phyloP scores from a whole-genome alignment of 2,888 invertebrate species.

The Drosophila leonis region DNA sequence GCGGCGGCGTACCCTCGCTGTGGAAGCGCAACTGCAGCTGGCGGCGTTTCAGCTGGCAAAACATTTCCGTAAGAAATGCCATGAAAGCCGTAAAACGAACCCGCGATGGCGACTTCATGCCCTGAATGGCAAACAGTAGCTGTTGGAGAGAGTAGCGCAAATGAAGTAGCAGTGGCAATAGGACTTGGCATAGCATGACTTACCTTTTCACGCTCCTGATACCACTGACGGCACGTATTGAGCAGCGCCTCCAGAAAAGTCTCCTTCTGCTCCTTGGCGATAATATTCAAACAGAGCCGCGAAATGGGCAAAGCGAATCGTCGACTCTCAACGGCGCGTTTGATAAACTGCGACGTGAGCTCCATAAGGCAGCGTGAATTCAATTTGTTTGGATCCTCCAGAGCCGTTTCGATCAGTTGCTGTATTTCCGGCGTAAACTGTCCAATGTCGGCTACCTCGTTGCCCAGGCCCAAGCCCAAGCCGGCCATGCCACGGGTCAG shows the following conservation, averaged over 20 bases:
- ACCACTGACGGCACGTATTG: slow-evolving; percentile 96
- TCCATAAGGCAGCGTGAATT: slow-evolving; percentile 92
- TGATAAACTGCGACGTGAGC: slow-evolving; percentile 92
- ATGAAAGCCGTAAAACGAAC: slow-evolving; percentile 93
- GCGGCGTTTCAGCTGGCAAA: slow-evolving; percentile 92
- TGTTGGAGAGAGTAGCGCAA: slow-evolving; percentile 25
- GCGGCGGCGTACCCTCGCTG: slow-evolving; percentile 88
- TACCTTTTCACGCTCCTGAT: slow-evolving; percentile 92
- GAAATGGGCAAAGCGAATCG: slow-evolving; percentile 93
- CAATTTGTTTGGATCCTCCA: slow-evolving; percentile 93
- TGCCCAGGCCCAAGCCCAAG: slow-evolving; percentile 88
- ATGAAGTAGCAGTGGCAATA: neutral
- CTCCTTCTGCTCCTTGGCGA: slow-evolving; percentile 94
- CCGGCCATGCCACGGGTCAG: slow-evolving; percentile 89
- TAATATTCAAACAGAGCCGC: slow-evolving; percentile 93
- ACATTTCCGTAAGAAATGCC: slow-evolving; percentile 96
- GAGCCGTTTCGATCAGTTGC: slow-evolving; percentile 90
- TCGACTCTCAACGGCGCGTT: slow-evolving; percentile 91
- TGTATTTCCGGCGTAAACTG: slow-evolving; percentile 91
- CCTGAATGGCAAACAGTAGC: slow-evolving; percentile 84
- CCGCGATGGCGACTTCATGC: slow-evolving; percentile 87
- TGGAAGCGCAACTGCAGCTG: slow-evolving; percentile 87
- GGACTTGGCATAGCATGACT: neutral
- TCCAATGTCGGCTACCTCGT: slow-evolving; percentile 91
- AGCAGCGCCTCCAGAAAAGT: slow-evolving; percentile 95